Percentiles rank a stretch among this genome's conserved stretches.
Evolutionary conservation across 2,113 vertebrate species (phyloP).

Genomic region (Mandrillus leucophaeus): DNA sequence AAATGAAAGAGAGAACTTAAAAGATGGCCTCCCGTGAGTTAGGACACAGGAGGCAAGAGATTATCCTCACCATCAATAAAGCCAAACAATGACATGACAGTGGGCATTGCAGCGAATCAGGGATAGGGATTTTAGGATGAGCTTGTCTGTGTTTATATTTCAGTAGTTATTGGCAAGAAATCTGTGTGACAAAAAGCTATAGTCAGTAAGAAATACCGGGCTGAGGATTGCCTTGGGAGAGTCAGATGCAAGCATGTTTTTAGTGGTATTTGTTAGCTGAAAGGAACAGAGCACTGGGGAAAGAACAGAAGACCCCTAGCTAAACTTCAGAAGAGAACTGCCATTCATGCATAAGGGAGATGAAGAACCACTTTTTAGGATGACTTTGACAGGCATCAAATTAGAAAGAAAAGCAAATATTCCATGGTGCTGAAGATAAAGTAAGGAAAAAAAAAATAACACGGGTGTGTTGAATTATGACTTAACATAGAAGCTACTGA

Average conservation of each 20-base stretch:
- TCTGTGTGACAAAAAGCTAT: background rate
- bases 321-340: background rate
- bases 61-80: background rate
- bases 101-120: background rate
- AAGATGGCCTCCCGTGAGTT: background rate
- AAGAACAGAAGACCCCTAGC: background rate
- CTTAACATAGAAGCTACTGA: background rate
- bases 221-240: background rate
- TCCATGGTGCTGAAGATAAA: background rate
- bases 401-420: background rate
- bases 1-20: background rate
- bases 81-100: slow-evolving; percentile 24
- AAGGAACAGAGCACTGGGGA: background rate
- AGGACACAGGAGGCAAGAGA: background rate
- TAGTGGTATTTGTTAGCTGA: background rate
- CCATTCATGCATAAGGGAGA: background rate
- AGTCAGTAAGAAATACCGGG: slow-evolving; percentile 18
- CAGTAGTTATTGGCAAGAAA: slow-evolving; percentile 53
- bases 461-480: background rate
- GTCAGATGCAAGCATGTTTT: background rate
- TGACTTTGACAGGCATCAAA: background rate
- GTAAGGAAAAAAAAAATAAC: background rate
- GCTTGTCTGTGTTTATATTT: slow-evolving; percentile 24
- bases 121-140: background rate
- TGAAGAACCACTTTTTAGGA: background rate